Evolutionary conservation across 2,888 invertebrate species (phyloP), one percentile per base, ranked within the genome.

Genomic region (Metellina segmentata): DNA sequence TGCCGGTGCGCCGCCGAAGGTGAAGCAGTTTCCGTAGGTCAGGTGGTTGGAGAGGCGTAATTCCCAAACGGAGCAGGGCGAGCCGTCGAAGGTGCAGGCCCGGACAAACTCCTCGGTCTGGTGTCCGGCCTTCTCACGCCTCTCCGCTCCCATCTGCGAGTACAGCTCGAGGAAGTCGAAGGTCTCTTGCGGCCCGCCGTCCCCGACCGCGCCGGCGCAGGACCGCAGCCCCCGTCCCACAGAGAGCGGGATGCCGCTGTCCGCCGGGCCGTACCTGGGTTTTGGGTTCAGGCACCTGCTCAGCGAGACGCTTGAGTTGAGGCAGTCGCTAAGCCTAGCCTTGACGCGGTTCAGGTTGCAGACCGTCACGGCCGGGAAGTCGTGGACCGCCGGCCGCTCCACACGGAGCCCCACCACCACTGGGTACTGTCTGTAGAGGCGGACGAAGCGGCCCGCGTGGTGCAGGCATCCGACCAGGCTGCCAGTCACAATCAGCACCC

Each of bases 281-380:
- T 5, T 2, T 5, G 20, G 11, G 0, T 16, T 11, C 6, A 6
- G 8, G 34, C 79, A 79, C 7, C 13, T 20, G 0, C 13, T 7
- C 61, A 16, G 34, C 6, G 34, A 13, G 8, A 6, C 1, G 6
- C 19, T 61, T 5, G 11, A 11, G 61, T 61, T 61, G 7, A 61
- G 61, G 20, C 83, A 83, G 1, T 13, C 6, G 1, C 34, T 20
- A 13, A 52, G 52, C 7, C 34, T 19, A 5, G 53, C 13, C 19
- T 81, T 90, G 49, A 85, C 79, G 61, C 90, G 89, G 83, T 93
- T 93, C 53, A 93, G 61, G 81, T 93, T 93, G 75, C 93, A 93
- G 72, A 93, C 86, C 16, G 93, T 93, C 0, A 93, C 92, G 11
- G 70, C 16, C 7, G 0, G 70, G 9, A 7, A 8, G 9, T 53